Conservation (phyloP, 2,888 invertebrate species). For the Mycogona germanica region DNA sequence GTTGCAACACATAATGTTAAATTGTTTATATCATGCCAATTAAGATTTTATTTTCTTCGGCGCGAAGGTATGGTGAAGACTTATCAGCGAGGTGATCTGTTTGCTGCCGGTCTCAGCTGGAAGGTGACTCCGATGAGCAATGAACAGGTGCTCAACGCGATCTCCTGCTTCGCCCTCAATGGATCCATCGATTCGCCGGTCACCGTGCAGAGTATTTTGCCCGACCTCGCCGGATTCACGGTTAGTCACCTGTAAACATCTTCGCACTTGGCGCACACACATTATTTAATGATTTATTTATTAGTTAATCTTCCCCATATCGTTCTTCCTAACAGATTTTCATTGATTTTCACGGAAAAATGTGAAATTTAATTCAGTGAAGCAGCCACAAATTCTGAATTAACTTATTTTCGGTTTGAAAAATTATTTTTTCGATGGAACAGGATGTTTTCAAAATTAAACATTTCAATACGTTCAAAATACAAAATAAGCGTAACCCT, state of each 20-base stretch:
- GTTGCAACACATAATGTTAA: too few relatives aligned
- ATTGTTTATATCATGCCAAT: too few relatives aligned
- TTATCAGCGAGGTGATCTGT: conserved; percentile 55
- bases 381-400: not conserved
- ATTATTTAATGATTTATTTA: not conserved
- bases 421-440: too few relatives aligned
- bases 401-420: not conserved
- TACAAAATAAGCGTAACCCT: too few relatives aligned
- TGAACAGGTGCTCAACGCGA: conserved; percentile 52
- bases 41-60: conserved; percentile 5
- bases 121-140: conserved; percentile 81
- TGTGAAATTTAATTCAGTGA: too few relatives aligned
- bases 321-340: too few relatives aligned
- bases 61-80: conserved; percentile 70
- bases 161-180: conserved; percentile 71
- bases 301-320: too few relatives aligned
- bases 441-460: too few relatives aligned
- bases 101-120: conserved; percentile 54
- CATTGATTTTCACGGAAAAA: too few relatives aligned
- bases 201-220: conserved; percentile 61
- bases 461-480: too few relatives aligned
- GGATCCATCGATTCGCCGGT: conserved; percentile 51
- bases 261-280: not conserved
- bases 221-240: conserved; percentile 62
- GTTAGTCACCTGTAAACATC: conserved; percentile 31